These are phyloP conservation scores for Leucoma salicis DNA, from an alignment of 2,888 invertebrate species.

Conservation along the genomic window DNA sequence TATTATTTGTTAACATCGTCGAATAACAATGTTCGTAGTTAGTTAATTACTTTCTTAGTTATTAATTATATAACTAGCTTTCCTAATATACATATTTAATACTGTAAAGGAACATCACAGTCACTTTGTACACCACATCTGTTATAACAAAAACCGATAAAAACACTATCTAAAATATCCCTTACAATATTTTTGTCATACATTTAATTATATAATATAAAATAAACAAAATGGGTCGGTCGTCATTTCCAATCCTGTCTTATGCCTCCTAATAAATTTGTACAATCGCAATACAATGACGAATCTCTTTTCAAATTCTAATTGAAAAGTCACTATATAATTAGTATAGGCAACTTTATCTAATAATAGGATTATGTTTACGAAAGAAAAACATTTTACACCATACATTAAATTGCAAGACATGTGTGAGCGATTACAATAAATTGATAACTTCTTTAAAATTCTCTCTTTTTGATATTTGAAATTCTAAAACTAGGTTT, in stretches of 20 bases:
- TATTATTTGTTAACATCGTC: constrained; percentile 34
- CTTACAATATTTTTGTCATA: constrained; percentile 3
- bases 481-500: too few species aligned
- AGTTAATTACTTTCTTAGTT: constrained; percentile 9
- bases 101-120: constrained; percentile 72
- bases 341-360: too few species aligned
- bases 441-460: too few species aligned
- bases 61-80: constrained; percentile 38
- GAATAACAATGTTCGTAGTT: constrained; percentile 2
- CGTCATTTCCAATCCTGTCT: background rate
- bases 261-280: too few species aligned
- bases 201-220: constrained; percentile 1
- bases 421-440: too few species aligned
- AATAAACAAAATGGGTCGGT: background rate
- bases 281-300: too few species aligned
- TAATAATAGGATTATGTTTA: too few species aligned
- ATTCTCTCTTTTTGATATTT: too few species aligned
- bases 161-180: background rate
- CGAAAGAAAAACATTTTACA: too few species aligned
- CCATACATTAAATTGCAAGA: too few species aligned
- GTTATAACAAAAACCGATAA: constrained; percentile 3
- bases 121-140: constrained; percentile 45
- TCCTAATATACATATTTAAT: constrained; percentile 44
- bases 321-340: too few species aligned
- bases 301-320: too few species aligned